A percentile compares a stretch with the other conserved stretches of the same genome.
These are phyloP conservation scores for Drosophila asahinai DNA, from an alignment of 1,140 invertebrate species.

Conservation along the genomic window DNA sequence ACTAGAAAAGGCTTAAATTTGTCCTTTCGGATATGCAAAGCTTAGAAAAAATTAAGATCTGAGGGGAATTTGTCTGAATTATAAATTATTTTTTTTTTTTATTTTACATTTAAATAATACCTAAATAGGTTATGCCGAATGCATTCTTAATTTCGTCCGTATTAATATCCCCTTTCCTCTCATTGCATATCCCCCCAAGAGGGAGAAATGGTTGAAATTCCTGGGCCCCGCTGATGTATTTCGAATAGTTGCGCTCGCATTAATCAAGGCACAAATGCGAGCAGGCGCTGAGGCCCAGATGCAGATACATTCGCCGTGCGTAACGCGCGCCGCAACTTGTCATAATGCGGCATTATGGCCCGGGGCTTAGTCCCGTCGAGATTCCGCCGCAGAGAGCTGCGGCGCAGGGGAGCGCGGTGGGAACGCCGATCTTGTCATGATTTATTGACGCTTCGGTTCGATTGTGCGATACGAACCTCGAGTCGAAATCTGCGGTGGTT, in stretches of 20 bases:
- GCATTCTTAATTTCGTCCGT: background rate
- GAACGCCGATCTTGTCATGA: conserved; percentile 60
- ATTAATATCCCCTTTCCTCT: background rate
- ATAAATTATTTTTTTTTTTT: too few relatives aligned
- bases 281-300: conserved; percentile 21
- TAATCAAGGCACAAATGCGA: conserved; percentile 60
- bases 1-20: too few relatives aligned
- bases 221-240: conserved; percentile 26
- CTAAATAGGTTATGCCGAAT: background rate
- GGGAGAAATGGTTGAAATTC: conserved; percentile 6
- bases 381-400: conserved; percentile 18
- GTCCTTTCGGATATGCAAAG: too few relatives aligned
- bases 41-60: too few relatives aligned
- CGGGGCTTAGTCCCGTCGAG: conserved; percentile 31
- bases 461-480: conserved; percentile 45
- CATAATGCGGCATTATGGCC: conserved; percentile 54
- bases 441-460: conserved; percentile 52
- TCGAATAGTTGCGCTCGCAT: conserved; percentile 43
- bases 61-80: too few relatives aligned
- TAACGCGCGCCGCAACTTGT: conserved; percentile 60
- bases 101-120: too few relatives aligned
- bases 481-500: conserved; percentile 31
- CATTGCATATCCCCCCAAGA: background rate
- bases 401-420: background rate
- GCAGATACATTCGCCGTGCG: conserved; percentile 44